Percentiles rank a stretch among this genome's conserved stretches.
Evolutionary conservation across 2,113 vertebrate species (phyloP).

Genomic region (Dryoscopus gambensis): DNA sequence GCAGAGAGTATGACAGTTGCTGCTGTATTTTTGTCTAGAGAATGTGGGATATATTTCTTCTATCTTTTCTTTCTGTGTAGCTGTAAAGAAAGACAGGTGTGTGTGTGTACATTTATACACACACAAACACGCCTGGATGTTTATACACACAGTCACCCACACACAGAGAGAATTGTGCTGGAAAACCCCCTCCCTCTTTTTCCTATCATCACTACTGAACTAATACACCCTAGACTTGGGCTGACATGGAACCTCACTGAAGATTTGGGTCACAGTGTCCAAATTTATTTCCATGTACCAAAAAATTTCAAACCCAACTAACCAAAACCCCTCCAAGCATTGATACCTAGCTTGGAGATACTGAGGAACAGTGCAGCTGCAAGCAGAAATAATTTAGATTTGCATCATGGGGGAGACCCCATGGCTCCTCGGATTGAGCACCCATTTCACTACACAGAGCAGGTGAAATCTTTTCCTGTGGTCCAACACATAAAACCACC

Average conservation of each 20-base stretch:
- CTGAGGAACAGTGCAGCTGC: neutral
- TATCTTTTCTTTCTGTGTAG: neutral
- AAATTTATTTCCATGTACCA: neutral
- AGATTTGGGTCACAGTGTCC: neutral
- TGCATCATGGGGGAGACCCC: neutral
- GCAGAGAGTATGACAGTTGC: neutral
- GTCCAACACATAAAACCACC: neutral
- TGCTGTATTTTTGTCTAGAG: neutral
- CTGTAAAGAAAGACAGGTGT: neutral
- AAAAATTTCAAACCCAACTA: neutral
- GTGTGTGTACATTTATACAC: neutral
- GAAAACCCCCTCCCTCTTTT: neutral
- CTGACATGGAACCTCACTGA: neutral
- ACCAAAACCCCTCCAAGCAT: neutral
- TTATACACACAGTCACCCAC: neutral
- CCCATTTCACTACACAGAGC: neutral
- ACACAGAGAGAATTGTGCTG: neutral
- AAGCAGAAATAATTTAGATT: neutral
- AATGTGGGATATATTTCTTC: neutral
- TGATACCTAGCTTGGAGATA: neutral
- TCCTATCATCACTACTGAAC: neutral
- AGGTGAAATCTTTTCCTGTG: neutral
- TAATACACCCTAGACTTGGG: neutral
- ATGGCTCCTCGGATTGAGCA: neutral
- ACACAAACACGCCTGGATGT: neutral